phyloP scores from a whole-genome alignment of 1,140 invertebrate genomes.

The Leptinotarsa undecemlineata region DNA sequence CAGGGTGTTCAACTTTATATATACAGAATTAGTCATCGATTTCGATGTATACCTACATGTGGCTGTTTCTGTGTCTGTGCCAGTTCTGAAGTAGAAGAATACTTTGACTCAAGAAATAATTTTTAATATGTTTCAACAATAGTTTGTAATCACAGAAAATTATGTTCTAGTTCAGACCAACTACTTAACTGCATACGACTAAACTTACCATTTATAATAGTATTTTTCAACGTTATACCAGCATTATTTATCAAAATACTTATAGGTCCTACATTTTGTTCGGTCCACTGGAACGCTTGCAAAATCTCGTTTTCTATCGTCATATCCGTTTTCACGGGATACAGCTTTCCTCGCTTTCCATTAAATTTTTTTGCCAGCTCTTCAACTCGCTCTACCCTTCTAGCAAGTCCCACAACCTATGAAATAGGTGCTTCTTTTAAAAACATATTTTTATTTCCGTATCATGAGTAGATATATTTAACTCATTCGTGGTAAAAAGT shows the following conservation, averaged over 20 bases:
- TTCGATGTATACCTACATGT: no score
- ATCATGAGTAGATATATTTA: no score
- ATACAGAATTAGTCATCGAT: no score
- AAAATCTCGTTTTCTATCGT: conserved; percentile 63
- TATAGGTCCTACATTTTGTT: conserved; percentile 63
- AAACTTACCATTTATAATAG: conserved; percentile 10
- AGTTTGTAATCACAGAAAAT: background rate
- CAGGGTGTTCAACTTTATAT: no score
- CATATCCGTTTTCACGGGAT: conserved; percentile 50
- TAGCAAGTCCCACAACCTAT: conserved; percentile 42
- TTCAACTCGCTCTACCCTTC: conserved; percentile 39
- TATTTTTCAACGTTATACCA: conserved; percentile 51
- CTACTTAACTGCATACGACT: no score
- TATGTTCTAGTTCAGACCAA: background rate
- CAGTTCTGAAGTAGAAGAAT: background rate
- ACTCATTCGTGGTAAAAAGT: no score
- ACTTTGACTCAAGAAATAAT: background rate
- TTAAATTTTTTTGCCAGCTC: conserved; percentile 24
- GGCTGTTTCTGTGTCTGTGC: no score
- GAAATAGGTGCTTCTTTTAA: no score
- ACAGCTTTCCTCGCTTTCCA: conserved; percentile 33
- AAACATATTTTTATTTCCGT: no score
- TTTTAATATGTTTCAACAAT: background rate
- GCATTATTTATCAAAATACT: conserved; percentile 78
- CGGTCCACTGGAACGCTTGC: conserved; percentile 66